Conservation (phyloP, 2,888 invertebrate species). For the Blastobasis lacticolella region DNA sequence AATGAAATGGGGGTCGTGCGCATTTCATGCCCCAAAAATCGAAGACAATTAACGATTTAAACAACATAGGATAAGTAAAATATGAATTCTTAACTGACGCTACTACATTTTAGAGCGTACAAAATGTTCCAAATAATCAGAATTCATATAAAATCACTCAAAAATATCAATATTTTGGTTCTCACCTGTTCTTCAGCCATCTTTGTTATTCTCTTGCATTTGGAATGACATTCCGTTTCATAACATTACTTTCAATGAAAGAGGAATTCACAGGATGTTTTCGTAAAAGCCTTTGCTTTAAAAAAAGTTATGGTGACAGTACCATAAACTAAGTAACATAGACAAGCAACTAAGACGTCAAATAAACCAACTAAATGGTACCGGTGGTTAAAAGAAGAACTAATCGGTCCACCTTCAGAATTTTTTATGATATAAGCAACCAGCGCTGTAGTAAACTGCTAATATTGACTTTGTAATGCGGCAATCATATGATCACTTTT, state of each 20-base stretch:
- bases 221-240: conserved; percentile 51
- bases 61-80: neutral
- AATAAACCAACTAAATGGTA: neutral
- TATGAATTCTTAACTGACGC: conserved; percentile 4
- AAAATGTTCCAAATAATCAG: conserved; percentile 5
- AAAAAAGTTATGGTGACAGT: no score
- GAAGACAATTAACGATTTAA: neutral
- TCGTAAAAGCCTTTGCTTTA: no score
- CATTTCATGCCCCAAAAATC: neutral
- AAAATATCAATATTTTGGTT: conserved; percentile 63
- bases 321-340: conserved; percentile 29
- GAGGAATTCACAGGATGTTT: no score
- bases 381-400: neutral
- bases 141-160: conserved; percentile 51
- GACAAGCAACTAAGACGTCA: conserved; percentile 42
- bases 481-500: conserved; percentile 69
- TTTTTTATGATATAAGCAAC: neutral
- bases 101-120: neutral
- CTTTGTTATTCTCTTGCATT: conserved; percentile 75
- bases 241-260: neutral
- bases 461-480: neutral
- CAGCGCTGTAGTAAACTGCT: neutral
- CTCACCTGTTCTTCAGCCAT: conserved; percentile 88
- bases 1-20: neutral
- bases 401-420: neutral